phyloP scores from a whole-genome alignment of 2,113 vertebrate genomes.

The Gorsachius goisagi region DNA sequence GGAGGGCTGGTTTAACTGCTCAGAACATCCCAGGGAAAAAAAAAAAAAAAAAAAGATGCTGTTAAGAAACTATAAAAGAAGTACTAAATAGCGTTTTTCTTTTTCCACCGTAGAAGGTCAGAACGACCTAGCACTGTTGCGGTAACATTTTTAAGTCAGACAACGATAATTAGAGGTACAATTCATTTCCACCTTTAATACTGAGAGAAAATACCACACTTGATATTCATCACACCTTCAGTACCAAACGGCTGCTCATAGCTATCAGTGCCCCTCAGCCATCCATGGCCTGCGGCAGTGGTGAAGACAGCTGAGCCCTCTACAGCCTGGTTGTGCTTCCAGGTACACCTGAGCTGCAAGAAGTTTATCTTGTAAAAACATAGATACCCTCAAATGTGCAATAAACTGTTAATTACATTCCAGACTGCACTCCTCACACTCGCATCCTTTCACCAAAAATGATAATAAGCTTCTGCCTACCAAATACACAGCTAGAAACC shows the following conservation, averaged over 20 bases:
- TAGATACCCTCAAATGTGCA: background rate
- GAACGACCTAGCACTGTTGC: slow-evolving; percentile 29
- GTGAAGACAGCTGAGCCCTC: background rate
- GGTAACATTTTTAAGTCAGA: background rate
- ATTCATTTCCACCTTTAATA: background rate
- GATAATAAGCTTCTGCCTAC: background rate
- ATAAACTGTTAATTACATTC: background rate
- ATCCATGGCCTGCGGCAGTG: rapidly evolving
- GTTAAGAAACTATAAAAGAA: slow-evolving; percentile 6
- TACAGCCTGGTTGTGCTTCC: background rate
- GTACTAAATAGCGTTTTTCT: slow-evolving; percentile 16
- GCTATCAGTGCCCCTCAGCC: background rate
- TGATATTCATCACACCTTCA: background rate
- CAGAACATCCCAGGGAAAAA: background rate
- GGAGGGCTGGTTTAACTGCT: slow-evolving; percentile 19
- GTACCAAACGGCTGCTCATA: too few species aligned
- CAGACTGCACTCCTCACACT: background rate
- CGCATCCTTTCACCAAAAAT: background rate
- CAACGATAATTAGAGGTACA: slow-evolving; percentile 27
- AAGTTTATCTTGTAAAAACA: background rate
- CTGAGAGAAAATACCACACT: background rate
- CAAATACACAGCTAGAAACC: background rate
- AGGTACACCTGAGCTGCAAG: background rate
- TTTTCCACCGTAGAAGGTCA: background rate
- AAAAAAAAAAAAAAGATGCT: background rate